phyloP scores from a whole-genome alignment of 2,797 vertebrate genomes.

The Rhinatrema bivittatum region DNA sequence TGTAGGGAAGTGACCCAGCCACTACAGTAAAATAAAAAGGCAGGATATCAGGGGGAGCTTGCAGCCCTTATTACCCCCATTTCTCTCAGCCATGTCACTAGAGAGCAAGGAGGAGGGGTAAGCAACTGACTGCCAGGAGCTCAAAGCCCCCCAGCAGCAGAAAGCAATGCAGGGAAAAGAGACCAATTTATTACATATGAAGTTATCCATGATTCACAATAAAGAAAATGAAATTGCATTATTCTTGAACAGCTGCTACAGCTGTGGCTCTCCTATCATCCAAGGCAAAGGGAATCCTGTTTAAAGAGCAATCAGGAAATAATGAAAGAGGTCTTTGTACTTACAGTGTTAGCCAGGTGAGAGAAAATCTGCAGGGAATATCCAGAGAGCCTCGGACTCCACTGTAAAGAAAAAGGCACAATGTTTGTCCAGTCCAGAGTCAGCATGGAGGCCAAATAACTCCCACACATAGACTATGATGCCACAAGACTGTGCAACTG shows the following conservation, averaged over 20 bases:
- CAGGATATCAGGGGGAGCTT: background rate
- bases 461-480: background rate
- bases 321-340: background rate
- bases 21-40: background rate
- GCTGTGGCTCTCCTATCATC: no score
- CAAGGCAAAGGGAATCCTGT: background rate
- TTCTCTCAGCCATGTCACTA: no score
- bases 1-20: no score
- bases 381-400: conserved; percentile 26
- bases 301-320: no score
- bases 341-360: conserved; percentile 31
- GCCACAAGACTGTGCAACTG: background rate
- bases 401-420: conserved; percentile 12
- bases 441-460: no score
- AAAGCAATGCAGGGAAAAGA: background rate
- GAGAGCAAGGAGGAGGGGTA: no score
- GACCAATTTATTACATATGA: background rate
- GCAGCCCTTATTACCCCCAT: background rate
- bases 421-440: background rate
- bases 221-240: background rate
- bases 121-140: background rate
- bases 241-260: background rate
- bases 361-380: conserved; percentile 17
- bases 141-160: background rate
- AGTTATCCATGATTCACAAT: background rate